Evolutionary conservation across 2,888 invertebrate species (phyloP).

Genomic region (Catocala fraxini): DNA sequence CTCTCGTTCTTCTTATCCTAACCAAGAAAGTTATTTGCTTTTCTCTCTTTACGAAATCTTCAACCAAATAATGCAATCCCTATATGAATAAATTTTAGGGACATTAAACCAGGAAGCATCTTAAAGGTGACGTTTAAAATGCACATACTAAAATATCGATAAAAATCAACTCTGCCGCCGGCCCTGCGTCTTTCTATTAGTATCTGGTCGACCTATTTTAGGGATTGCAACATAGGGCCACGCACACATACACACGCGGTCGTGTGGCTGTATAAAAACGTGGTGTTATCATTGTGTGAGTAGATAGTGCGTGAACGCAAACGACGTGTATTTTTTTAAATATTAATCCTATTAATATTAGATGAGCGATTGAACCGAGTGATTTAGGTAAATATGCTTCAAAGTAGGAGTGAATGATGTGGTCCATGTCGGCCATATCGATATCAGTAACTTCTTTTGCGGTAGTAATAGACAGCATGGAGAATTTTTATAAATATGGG

Average conservation of each 20-base stretch:
- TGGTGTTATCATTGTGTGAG: constrained; percentile 31
- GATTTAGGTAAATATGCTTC: too few species aligned
- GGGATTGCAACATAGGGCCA: constrained; percentile 85
- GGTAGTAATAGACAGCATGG: too few species aligned
- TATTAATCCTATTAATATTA: constrained; percentile 32
- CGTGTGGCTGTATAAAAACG: constrained; percentile 38
- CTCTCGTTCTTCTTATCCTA: too few species aligned
- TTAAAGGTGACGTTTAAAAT: constrained; percentile 35
- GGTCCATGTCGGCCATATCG: too few species aligned
- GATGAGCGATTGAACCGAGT: constrained; percentile 4
- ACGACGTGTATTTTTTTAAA: constrained; percentile 36
- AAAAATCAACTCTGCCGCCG: constrained; percentile 54
- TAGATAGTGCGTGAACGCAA: constrained; percentile 52
- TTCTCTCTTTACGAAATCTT: too few species aligned
- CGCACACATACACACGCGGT: constrained; percentile 53
- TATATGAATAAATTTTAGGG: constrained; percentile 9
- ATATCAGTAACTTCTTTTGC: too few species aligned
- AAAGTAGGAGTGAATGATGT: too few species aligned
- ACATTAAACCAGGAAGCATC: constrained; percentile 48
- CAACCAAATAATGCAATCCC: too few species aligned
- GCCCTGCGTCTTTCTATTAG: constrained; percentile 84
- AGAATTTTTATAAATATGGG: too few species aligned
- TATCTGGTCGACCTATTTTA: constrained; percentile 84
- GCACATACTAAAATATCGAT: constrained; percentile 45
- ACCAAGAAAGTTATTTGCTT: too few species aligned